Evolutionary conservation across 2,888 invertebrate species (phyloP), one percentile per base, ranked within the genome.

Genomic region (Zygogramma bicolorata): DNA sequence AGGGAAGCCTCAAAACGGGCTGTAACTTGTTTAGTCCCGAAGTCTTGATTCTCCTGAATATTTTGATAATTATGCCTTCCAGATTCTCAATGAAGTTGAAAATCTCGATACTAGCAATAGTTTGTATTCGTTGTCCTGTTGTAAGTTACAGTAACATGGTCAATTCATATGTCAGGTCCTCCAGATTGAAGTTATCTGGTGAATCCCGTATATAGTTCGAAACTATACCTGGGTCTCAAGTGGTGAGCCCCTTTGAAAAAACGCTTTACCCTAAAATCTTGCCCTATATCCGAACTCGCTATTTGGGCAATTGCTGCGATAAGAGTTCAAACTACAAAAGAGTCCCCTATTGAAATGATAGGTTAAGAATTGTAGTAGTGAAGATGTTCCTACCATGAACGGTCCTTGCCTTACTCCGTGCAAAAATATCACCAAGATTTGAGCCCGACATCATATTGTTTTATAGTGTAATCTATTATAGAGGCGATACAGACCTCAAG

Each of bases 121-220:
- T 74, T 58, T 74, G 71, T 8, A 65, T 59, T 13, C 74, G 18
- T 25, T 74, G 69, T 13, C 61, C 71, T 15, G 71, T 74, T n/a
- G 68, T 29, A 6, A 74, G 29, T 15, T 61, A 68, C 29, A 74
- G 38, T 5, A 74, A 46, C 1, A 38, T 46, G 10, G 71, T 68
- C 10, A 62, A 13, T 20, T 69, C 60, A 38, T 57, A 61, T 2
- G 74, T 71, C 13, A 68, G 13, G 6, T 49, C 10, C 53, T 71
- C 65, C 42, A 71, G 31, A 31, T 31, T 31, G 20, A 27, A 29
- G n/a, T 42, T 18, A 29, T 65, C 13, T 29, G 46, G n/a, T 3
- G 29, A 27, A 4, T 27, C 10, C 2, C 7, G 31, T 31, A 31
- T 31, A 31, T 31, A 31, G 31, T 31, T 31, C 31, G 7, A 7